phyloP scores from a whole-genome alignment of 1,140 invertebrate genomes.

The Nasonia longicornis region DNA sequence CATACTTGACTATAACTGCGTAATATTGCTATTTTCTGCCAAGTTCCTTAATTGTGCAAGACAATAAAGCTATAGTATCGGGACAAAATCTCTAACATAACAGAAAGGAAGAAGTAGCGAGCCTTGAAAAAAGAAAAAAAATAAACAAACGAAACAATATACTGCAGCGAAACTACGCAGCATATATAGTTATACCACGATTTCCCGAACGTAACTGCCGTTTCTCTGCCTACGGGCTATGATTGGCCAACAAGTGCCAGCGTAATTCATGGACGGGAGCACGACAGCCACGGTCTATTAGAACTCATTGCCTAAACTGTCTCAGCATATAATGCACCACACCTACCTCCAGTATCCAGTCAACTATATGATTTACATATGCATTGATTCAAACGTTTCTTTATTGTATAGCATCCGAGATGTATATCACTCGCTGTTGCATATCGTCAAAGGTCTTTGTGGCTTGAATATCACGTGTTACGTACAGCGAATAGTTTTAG shows the following conservation, averaged over 20 bases:
- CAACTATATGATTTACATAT: constrained; percentile 6
- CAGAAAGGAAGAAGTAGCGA: not conserved
- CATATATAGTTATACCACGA: not conserved
- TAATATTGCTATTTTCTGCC: not conserved
- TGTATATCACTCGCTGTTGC: no score
- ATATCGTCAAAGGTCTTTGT: no score
- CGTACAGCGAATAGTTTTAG: no score
- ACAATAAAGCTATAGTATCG: not conserved
- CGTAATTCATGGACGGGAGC: constrained; percentile 58
- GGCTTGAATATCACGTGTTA: no score
- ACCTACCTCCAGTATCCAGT: constrained; percentile 6
- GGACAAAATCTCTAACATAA: not conserved
- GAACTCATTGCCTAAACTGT: constrained; percentile 52
- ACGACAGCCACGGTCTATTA: constrained; percentile 54
- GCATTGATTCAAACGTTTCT: not conserved
- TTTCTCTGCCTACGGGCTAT: constrained; percentile 45
- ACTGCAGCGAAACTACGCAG: not conserved
- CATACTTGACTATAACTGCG: not conserved
- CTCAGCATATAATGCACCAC: constrained; percentile 44
- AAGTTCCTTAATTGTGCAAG: no score
- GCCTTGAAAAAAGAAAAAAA: not conserved
- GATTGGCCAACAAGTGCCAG: constrained; percentile 58
- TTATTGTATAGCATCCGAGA: not conserved
- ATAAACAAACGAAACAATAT: not conserved
- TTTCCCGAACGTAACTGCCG: not conserved